A percentile compares a stretch with the other conserved stretches of the same genome.
phyloP scores from a whole-genome alignment of 2,113 vertebrate species.

The Pomatostomus ruficeps region DNA sequence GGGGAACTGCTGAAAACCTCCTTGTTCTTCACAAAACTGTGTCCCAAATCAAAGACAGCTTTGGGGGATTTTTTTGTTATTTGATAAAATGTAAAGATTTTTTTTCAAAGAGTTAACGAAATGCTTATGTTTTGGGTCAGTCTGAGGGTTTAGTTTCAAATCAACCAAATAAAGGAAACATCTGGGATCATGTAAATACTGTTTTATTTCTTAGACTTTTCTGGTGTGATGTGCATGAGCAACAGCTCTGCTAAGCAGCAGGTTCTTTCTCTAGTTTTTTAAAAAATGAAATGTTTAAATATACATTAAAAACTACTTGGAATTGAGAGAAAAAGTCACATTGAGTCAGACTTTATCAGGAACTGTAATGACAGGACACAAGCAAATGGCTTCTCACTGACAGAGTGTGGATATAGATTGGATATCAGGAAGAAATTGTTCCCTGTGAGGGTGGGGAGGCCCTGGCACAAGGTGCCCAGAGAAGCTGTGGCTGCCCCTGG shows the following conservation, averaged over 20 bases:
- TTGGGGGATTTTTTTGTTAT: neutral
- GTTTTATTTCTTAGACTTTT: neutral
- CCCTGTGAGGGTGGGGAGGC: accelerated
- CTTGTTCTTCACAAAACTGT: neutral
- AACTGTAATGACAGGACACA: neutral
- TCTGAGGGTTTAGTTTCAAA: neutral
- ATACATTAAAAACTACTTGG: neutral
- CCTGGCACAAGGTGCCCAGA: neutral
- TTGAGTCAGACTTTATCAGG: neutral
- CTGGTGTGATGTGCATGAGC: neutral
- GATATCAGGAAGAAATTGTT: neutral
- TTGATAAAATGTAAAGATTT: neutral
- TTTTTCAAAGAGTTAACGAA: neutral
- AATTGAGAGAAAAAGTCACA: neutral
- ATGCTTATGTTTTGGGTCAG: neutral
- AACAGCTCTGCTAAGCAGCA: neutral
- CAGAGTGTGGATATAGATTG: neutral
- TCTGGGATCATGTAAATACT: neutral
- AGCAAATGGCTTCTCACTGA: neutral
- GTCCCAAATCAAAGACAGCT: neutral
- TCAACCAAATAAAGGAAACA: neutral
- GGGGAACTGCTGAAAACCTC: neutral
- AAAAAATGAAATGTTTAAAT: neutral
- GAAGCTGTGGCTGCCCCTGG: neutral
- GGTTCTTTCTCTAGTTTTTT: neutral